Conservation (phyloP, 92 coral and sea anemone species). For the Epizoanthus ramosus region DNA sequence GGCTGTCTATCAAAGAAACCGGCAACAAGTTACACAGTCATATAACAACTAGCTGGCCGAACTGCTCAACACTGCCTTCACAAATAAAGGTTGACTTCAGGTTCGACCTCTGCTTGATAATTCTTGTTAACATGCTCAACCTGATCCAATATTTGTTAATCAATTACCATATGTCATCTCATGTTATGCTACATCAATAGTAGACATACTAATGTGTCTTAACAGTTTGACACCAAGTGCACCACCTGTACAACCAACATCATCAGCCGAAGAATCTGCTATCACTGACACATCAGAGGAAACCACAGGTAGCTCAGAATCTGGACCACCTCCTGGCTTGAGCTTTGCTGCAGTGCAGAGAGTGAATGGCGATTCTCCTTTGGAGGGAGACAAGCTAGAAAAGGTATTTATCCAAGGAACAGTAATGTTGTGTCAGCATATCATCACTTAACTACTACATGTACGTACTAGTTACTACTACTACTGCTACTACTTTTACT, state of each 20-base stretch:
- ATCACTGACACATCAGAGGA: conserved; percentile 23
- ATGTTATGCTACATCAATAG: not conserved
- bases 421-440: no score
- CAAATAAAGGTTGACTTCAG: no score
- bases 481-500: not conserved
- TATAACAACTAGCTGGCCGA: no score
- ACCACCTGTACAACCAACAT: not conserved
- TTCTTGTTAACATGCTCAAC: no score
- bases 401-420: conserved; percentile 48
- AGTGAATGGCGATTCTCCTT: conserved; percentile 66
- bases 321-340: conserved; percentile 83
- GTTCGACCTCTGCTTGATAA: no score
- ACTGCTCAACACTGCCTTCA: no score
- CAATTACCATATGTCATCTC: no score
- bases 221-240: not conserved
- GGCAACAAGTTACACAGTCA: no score
- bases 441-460: no score
- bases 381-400: conserved; percentile 71
- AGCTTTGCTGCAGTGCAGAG: conserved; percentile 79
- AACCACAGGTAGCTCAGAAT: conserved; percentile 4
- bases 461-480: not conserved
- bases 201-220: not conserved
- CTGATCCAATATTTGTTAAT: no score
- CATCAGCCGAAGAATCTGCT: conserved; percentile 40
- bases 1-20: no score